Base-by-base conservation (phyloP, 2,888 invertebrate genomes). In the Frankliniella intonsa region DNA sequence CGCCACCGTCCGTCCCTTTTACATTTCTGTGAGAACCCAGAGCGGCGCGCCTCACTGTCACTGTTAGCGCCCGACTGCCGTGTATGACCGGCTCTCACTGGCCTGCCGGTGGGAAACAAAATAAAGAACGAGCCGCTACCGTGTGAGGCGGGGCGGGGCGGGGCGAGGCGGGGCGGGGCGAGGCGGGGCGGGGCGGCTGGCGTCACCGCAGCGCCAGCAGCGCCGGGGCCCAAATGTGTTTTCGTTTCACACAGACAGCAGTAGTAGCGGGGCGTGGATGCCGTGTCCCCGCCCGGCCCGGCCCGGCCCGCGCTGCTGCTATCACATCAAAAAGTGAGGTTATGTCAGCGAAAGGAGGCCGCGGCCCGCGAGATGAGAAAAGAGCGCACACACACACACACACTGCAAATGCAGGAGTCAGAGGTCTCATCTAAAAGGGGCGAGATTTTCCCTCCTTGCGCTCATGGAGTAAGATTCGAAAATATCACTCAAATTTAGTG, bases 31-130 rank as follows among this genome's bases (percentile, higher is more conserved):
- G 69, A 76, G 69, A 76, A 76, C 69, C 22, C 69, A 19, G n/a
- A 1, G 69, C 69, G 12, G 69, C n/a, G 25, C 25, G 69, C 69
- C 69, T 25, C 69, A 22, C 69, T 62, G 62, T 62, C 62, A 62
- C 62, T 62, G 62, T 55, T 55, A 55, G 55, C 65, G 65, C 2
- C 22, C 38, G 38, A 38, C 38, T 38, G 69, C 69, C 69, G 69
- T 76, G 69, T 76, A 76, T 76, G 69, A 76, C 69, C 69, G 69
- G 25, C 69, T 76, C 69, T 76, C 69, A 76, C 69, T 76, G 69
- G 25, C 38, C 38, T 22, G 69, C 10, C 69, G 69, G 69, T 76
- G 69, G 69, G 69, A 76, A 76, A 76, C n/a, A 76, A 76, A 76
- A 69, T 22, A 22, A 17, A 55, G 55, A 62, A 25, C 69, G 55